phyloP scores from a whole-genome alignment of 2,888 invertebrate species.

The Nomada hirtipes region DNA sequence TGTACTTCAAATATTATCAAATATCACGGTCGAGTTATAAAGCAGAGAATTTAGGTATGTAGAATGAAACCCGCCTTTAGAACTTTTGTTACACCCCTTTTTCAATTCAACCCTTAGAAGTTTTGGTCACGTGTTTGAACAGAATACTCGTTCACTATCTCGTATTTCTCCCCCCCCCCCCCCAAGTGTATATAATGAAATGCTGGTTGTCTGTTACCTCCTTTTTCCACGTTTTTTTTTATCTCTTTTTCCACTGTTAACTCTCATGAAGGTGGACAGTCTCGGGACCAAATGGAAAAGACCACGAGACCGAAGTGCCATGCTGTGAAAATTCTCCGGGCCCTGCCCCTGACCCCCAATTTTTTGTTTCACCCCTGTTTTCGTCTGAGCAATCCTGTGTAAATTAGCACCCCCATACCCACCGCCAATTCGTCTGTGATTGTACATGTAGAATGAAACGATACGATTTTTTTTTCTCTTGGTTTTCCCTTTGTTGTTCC shows the following conservation, averaged over 20 bases:
- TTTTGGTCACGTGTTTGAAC: slow-evolving; percentile 16
- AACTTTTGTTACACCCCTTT: slow-evolving; percentile 29
- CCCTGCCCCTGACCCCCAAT: neutral
- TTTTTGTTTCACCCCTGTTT: neutral
- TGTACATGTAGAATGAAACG: slow-evolving; percentile 12
- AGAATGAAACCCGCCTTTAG: slow-evolving; percentile 24
- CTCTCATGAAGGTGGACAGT: slow-evolving; percentile 83
- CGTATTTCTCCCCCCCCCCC: slow-evolving; percentile 24
- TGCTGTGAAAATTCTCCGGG: slow-evolving; percentile 78
- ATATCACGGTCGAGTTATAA: neutral
- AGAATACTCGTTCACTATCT: slow-evolving; percentile 18
- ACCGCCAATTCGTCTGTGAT: slow-evolving; percentile 19
- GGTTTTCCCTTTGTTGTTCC: slow-evolving; percentile 12
- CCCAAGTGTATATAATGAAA: slow-evolving; percentile 30
- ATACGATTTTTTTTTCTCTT: slow-evolving; percentile 17
- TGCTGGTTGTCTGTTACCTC: slow-evolving; percentile 51
- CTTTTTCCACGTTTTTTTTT: slow-evolving; percentile 61
- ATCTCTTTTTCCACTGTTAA: slow-evolving; percentile 69
- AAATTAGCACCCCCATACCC: neutral
- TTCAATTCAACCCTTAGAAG: neutral
- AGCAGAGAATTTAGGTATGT: slow-evolving; percentile 15
- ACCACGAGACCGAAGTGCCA: slow-evolving; percentile 77
- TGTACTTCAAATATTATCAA: too few relatives aligned
- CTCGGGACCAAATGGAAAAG: slow-evolving; percentile 58
- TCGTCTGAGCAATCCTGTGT: neutral